Evolutionary conservation across 2,888 invertebrate genomes (phyloP).

Genomic region (Agrilus mali): DNA sequence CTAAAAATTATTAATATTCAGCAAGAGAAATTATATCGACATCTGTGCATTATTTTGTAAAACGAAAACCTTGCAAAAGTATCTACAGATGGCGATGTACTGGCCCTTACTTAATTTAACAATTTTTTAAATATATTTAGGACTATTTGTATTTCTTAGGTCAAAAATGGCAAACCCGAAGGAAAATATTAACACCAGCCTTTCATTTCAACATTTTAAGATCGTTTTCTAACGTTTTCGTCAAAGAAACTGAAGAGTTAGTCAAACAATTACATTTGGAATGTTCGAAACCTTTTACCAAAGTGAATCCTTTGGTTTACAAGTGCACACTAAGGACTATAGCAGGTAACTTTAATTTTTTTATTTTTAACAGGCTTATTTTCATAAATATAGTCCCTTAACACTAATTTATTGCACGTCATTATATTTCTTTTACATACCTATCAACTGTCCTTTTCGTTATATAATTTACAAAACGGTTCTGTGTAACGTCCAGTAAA

Average conservation of each 20-base stretch:
- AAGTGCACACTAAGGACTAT: slow-evolving; percentile 41
- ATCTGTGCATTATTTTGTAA: too few relatives aligned
- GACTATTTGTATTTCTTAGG: slow-evolving; percentile 18
- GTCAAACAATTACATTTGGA: slow-evolving; percentile 18
- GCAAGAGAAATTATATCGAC: too few relatives aligned
- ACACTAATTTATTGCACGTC: slow-evolving; percentile 24
- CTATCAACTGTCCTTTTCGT: too few relatives aligned
- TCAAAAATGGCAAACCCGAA: slow-evolving; percentile 28
- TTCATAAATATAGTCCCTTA: neutral
- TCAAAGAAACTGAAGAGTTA: slow-evolving; percentile 23
- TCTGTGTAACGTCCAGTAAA: too few relatives aligned
- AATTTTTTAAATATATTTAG: too few relatives aligned
- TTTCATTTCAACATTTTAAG: slow-evolving; percentile 32
- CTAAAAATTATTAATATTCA: too few relatives aligned
- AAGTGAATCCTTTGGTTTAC: slow-evolving; percentile 37
- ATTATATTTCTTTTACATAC: too few relatives aligned
- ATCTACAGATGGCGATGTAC: too few relatives aligned
- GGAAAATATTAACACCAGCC: slow-evolving; percentile 32
- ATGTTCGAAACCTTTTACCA: slow-evolving; percentile 18
- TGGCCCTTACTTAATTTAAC: neutral
- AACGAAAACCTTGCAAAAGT: too few relatives aligned
- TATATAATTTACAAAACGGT: too few relatives aligned
- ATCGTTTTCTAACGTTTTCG: slow-evolving; percentile 26
- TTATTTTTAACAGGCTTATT: too few relatives aligned
- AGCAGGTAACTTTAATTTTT: slow-evolving; percentile 20